A percentile compares a stretch with the other conserved stretches of the same genome.
These are phyloP conservation scores for Enteromius unitaeniatus DNA, from an alignment of 2,797 vertebrate genomes.

Conservation along the genomic window DNA sequence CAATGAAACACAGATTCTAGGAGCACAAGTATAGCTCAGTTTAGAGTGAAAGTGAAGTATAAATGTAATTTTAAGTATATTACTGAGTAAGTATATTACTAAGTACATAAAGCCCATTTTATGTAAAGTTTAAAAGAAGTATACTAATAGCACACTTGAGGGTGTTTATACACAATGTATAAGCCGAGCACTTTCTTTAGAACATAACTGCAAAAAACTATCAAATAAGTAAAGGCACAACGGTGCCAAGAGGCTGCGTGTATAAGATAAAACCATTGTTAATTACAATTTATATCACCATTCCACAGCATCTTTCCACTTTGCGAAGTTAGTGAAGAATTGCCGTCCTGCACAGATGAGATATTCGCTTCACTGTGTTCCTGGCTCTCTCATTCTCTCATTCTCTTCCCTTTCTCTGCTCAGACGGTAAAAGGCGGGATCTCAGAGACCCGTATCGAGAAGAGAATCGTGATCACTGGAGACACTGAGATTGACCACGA, in stretches of 20 bases:
- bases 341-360: constrained; percentile 39
- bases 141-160: no score
- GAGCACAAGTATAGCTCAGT: no score
- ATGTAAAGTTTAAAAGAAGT: no score
- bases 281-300: constrained; percentile 22
- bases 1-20: no score
- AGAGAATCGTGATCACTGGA: constrained; percentile 97
- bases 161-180: background rate
- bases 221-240: background rate
- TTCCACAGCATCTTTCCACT: constrained; percentile 14
- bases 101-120: no score
- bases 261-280: constrained; percentile 6
- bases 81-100: no score
- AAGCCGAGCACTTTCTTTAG: background rate
- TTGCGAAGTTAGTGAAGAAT: constrained; percentile 32
- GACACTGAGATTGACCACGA: constrained; percentile 97
- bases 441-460: constrained; percentile 97
- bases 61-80: no score
- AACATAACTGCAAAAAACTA: background rate
- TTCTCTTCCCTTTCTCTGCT: constrained; percentile 35
- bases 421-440: constrained; percentile 98
- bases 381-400: constrained; percentile 32
- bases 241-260: background rate
- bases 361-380: background rate
- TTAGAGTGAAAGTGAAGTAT: no score